Evolutionary conservation across 1,140 invertebrate genomes (phyloP), one percentile per base, ranked within the genome.

Genomic region (Lucilia cuprina): DNA sequence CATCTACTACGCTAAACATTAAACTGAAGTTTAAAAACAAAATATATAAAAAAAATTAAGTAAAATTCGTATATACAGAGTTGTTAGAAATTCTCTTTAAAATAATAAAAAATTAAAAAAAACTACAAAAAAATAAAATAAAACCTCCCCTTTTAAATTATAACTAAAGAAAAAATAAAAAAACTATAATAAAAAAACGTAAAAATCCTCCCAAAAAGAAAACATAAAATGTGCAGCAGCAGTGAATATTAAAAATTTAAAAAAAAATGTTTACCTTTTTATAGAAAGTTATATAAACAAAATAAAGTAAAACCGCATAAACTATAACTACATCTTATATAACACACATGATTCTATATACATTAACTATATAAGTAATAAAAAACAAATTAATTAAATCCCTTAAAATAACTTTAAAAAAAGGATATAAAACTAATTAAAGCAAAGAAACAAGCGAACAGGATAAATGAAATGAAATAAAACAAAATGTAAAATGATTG

Each of bases 261-360:
- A 82, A 74, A 60, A 83, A 83, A 83, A 74, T 83, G 70, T 74
- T 77, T 75, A 49, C 74, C 75, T 83, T 83, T 83, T 75, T 75
- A 83, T 50, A 74, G 65, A 75, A 70, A 47, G 47, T 50, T 55
- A 49, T 74, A 83, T 74, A 75, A 75, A 49, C 13, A 83, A 30
- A 83, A 70, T 70, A 49, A 83, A 83, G 60, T 25, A 83, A 74
- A 35, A 83, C 41, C 35, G 41, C 82, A 47, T 50, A 50, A 30
- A 5, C 70, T 25, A 49, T 65, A 47, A 12, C 17, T 78, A 41
- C 30, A 9, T 30, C 21, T 35, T 78, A 78, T 78, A 78, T 41
- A 41, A 78, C 41, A 60, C 74, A 75, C 34, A 41, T 14, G 75
- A 35, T 70, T 70, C 65, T 70, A 70, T 70, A 70, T 70, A 70